Conservation (phyloP, 2,113 vertebrate species). For the Agelaius tricolor region DNA sequence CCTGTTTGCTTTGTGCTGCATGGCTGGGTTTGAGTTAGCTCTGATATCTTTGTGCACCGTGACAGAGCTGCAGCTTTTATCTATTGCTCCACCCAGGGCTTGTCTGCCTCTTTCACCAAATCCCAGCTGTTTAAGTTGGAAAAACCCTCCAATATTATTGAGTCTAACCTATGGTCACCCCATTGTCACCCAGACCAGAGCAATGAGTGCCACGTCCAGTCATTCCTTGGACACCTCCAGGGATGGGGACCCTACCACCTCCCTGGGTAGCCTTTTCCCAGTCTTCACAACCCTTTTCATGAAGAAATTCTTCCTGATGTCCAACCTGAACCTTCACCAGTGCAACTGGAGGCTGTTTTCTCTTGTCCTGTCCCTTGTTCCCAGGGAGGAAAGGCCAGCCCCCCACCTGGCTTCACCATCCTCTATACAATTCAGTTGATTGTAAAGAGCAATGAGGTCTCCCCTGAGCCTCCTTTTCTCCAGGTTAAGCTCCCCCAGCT, state of each 20-base stretch:
- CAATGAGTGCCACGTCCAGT: neutral
- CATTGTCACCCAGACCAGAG: neutral
- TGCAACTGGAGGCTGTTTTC: neutral
- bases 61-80: neutral
- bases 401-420: neutral
- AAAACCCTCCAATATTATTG: neutral
- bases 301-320: neutral
- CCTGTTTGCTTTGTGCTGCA: constrained; percentile 14
- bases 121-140: neutral
- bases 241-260: neutral
- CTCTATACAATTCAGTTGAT: neutral
- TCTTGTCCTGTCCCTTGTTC: neutral
- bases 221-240: neutral
- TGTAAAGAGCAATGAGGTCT: neutral
- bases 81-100: neutral
- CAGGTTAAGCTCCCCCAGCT: neutral
- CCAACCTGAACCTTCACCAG: neutral
- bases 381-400: neutral
- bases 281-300: neutral
- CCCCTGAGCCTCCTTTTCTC: neutral
- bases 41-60: neutral
- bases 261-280: neutral
- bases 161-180: neutral
- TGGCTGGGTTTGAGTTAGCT: neutral
- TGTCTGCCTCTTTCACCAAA: neutral